A percentile compares a stretch with the other conserved stretches of the same genome.
phyloP scores from a whole-genome alignment of 2,797 vertebrate species.

The Diplodus sargus region DNA sequence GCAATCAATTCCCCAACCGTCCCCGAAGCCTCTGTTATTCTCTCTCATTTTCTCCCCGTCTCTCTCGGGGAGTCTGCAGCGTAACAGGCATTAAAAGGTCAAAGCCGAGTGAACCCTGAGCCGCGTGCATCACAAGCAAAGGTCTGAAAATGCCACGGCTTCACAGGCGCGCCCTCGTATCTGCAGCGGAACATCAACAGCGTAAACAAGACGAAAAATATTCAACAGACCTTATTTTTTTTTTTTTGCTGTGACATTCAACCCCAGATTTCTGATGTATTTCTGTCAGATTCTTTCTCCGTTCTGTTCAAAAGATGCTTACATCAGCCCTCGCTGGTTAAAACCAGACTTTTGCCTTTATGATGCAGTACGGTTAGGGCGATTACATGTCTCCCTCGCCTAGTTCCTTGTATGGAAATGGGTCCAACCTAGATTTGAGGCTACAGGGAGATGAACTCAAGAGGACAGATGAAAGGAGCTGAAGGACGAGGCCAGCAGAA shows the following conservation, averaged over 20 bases:
- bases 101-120: conserved; percentile 67
- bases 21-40: conserved; percentile 35
- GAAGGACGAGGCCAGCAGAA: conserved; percentile 77
- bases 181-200: conserved; percentile 36
- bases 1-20: conserved; percentile 62
- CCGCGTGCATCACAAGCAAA: conserved; percentile 59
- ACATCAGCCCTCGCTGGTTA: conserved; percentile 47
- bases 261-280: conserved; percentile 27
- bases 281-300: conserved; percentile 29
- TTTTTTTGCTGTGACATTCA: conserved; percentile 48
- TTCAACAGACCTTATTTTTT: conserved; percentile 23
- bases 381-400: conserved; percentile 56
- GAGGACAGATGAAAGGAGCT: conserved; percentile 76
- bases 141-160: conserved; percentile 72
- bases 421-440: conserved; percentile 80
- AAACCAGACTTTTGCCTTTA: conserved; percentile 57
- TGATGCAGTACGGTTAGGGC: conserved; percentile 44
- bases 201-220: conserved; percentile 32
- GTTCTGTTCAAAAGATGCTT: conserved; percentile 35
- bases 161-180: conserved; percentile 45
- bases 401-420: conserved; percentile 71
- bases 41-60: conserved; percentile 42
- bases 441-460: conserved; percentile 76
- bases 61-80: conserved; percentile 54
- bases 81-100: conserved; percentile 73